Percentiles rank a stretch among this genome's conserved stretches.
Evolutionary conservation across 2,113 vertebrate species (phyloP).

Genomic region (Aix galericulata): DNA sequence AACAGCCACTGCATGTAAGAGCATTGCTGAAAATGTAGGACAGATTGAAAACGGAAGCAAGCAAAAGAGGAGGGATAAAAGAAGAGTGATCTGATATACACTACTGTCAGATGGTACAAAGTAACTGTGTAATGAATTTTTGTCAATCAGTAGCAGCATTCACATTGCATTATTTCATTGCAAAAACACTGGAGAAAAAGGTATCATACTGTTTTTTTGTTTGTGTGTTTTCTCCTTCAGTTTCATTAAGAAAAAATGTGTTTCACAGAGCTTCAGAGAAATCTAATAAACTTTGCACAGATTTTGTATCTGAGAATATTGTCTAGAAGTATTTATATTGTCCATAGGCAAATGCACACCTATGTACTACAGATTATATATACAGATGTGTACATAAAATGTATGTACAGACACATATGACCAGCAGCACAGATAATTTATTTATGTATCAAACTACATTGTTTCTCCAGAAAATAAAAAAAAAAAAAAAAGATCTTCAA

Average conservation of each 20-base stretch:
- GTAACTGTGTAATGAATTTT: background rate
- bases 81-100: background rate
- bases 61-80: background rate
- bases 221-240: background rate
- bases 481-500: background rate
- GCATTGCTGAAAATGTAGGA: background rate
- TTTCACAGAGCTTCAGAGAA: background rate
- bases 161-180: background rate
- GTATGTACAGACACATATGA: background rate
- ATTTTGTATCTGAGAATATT: background rate
- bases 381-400: background rate
- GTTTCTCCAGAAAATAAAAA: background rate
- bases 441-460: background rate
- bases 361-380: background rate
- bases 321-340: background rate
- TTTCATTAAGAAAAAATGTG: constrained; percentile 12
- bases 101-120: background rate
- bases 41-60: background rate
- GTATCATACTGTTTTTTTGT: background rate
- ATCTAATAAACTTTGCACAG: background rate
- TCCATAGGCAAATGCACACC: background rate
- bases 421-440: background rate
- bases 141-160: background rate
- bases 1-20: background rate
- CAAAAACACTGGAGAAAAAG: background rate